Base-by-base conservation (phyloP, 2,113 vertebrate genomes). In the Pholis gunnellus region DNA sequence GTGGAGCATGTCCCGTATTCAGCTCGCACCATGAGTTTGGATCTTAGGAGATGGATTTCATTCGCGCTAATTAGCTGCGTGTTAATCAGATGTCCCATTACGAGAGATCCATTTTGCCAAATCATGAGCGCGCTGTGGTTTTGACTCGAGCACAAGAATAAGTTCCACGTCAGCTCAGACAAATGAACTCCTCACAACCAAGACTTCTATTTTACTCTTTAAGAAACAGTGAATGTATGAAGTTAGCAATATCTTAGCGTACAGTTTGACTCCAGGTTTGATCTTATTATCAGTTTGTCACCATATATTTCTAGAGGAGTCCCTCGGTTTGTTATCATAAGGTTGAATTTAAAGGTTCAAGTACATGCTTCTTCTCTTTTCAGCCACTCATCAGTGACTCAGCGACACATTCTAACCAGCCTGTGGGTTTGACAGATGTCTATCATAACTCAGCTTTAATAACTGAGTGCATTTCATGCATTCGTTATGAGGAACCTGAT, bases 71-170 rank as follows among this genome's bases (percentile, higher is more conserved):
- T 76, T 44, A 72, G 80, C 44, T 65, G 40, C n/a, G 34, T 75
- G 34, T 76, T 61, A 29, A 69, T 83, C 73, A 76, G 48, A 77
- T n/a, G 48, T 72, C 34, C 59, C 38, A 13, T 89, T 74, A 27
- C 44, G 34, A 40, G 67, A 69, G n/a, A 52, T 78, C 73, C 22
- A 34, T 63, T 59, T 71, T 71, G 42, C 71, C 57, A 73, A 78
- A 52, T 36, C 36, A 56, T 64, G 34, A 60, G 29, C 75, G 20
- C 31, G 61, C 38, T 72, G 36, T 54, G 75, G 69, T 71, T 82
- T 71, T 78, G 72, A 67, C 72, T 54, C 44, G 29, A 61, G 63
- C 57, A 79, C 44, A 34, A 34, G 3, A 54, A 18, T 13, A 71
- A 61, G 40, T 40, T 48, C 64, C 18, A 42, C 46, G 66, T 63